These are phyloP conservation scores for Styela clava DNA, from an alignment of 23 tunicate genomes.

Conservation along the genomic window DNA sequence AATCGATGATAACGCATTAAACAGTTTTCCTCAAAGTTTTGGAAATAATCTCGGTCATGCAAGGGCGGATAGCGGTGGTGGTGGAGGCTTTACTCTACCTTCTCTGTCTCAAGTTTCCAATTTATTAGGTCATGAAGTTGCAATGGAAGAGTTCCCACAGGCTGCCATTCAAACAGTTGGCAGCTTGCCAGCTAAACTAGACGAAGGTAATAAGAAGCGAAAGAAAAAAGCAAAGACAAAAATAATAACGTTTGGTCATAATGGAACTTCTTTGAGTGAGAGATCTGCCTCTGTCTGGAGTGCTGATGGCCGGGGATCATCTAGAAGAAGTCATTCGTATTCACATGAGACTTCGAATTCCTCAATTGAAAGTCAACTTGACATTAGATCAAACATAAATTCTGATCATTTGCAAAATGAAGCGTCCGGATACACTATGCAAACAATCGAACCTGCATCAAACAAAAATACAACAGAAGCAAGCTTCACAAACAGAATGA, in stretches of 20 bases:
- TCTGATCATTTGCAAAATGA: too few species aligned
- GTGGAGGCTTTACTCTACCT: conserved; percentile 3
- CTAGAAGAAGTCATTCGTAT: not conserved
- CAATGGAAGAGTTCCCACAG: conserved; percentile 30
- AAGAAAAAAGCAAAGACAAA: conserved; percentile 10
- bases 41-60: not conserved
- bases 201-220: not conserved
- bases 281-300: not conserved
- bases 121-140: conserved; percentile 19
- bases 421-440: not conserved
- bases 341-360: conserved; percentile 4
- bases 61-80: conserved; percentile 14
- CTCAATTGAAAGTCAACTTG: not conserved
- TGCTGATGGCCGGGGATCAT: not conserved
- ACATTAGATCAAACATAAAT: not conserved
- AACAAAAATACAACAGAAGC: not conserved
- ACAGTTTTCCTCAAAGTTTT: not conserved
- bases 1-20: conserved; percentile 22
- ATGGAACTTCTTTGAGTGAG: not conserved
- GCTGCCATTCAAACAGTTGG: not conserved
- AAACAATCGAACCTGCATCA: not conserved
- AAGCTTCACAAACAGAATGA: too few species aligned
- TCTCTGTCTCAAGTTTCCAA: conserved; percentile 2
- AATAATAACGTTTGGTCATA: conserved; percentile 13
- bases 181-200: not conserved